Evolutionary conservation across 2,113 vertebrate species (phyloP).

Genomic region (Sander lucioperca): DNA sequence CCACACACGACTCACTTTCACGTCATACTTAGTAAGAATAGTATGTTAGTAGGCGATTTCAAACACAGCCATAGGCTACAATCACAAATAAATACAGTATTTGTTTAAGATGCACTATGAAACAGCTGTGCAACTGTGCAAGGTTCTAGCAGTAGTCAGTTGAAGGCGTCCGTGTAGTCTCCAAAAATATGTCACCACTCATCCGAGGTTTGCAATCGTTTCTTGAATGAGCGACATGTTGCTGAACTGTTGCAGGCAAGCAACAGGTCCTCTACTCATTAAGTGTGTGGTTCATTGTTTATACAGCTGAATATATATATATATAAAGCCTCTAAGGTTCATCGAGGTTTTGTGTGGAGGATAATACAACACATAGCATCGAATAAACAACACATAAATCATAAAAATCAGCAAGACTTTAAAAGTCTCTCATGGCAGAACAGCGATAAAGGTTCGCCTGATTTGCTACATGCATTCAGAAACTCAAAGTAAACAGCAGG

Average conservation of each 20-base stretch:
- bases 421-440: background rate
- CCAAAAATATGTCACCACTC: background rate
- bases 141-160: constrained; percentile 11
- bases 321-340: constrained; percentile 21
- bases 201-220: background rate
- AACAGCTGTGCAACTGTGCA: constrained; percentile 38
- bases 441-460: background rate
- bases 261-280: constrained; percentile 10
- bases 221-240: constrained; percentile 12
- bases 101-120: constrained; percentile 22
- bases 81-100: constrained; percentile 1
- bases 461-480: constrained; percentile 40
- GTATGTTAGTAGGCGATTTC: too few relatives aligned
- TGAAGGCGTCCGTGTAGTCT: constrained; percentile 32
- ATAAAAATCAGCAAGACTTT: background rate
- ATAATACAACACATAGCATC: background rate
- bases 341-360: constrained; percentile 3
- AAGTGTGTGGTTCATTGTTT: constrained; percentile 1
- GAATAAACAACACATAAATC: constrained; percentile 2
- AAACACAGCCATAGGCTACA: background rate
- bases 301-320: constrained; percentile 8
- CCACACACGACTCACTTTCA: too few relatives aligned
- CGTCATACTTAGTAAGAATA: too few relatives aligned
- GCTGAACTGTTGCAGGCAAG: constrained; percentile 5
- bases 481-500: constrained; percentile 52